Evolutionary conservation across 2,113 vertebrate species (phyloP).

Genomic region (Proterorhinus semilunaris): DNA sequence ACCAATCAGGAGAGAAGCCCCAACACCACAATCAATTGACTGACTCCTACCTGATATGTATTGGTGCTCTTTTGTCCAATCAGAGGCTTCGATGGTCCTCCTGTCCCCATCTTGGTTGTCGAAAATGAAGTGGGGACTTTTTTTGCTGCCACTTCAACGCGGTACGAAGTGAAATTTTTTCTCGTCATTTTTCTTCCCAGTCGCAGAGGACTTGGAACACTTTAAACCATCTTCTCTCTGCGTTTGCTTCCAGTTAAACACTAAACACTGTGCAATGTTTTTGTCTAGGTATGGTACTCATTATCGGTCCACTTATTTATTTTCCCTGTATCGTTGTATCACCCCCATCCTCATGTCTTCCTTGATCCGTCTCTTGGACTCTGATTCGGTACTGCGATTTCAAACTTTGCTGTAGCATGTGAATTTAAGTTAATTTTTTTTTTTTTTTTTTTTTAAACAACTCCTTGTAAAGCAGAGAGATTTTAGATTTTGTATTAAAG

Average conservation of each 20-base stretch:
- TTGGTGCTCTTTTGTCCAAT: conserved; percentile 48
- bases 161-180: conserved; percentile 13
- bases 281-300: conserved; percentile 32
- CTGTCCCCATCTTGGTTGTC: conserved; percentile 10
- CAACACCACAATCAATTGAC: conserved; percentile 29
- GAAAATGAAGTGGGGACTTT: conserved; percentile 13
- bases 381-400: conserved; percentile 28
- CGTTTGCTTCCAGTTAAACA: conserved; percentile 38
- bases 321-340: conserved; percentile 18
- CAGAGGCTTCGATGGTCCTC: conserved; percentile 42
- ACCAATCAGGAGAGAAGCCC: conserved; percentile 36
- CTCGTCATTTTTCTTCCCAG: conserved; percentile 11
- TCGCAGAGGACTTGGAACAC: conserved; percentile 2
- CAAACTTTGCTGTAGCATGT: conserved; percentile 43
- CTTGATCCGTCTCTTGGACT: conserved; percentile 12
- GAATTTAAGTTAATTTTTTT: conserved; percentile 30
- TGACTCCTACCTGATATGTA: conserved; percentile 30
- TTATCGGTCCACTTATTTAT: conserved; percentile 63
- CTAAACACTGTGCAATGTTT: conserved; percentile 54
- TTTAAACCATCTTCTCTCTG: neutral
- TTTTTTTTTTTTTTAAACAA: conserved; percentile 19
- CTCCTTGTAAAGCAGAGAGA: conserved; percentile 44
- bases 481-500: conserved; percentile 35
- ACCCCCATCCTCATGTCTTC: conserved; percentile 12
- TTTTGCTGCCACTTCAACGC: conserved; percentile 12